Evolutionary conservation across 2,113 vertebrate genomes (phyloP).

Genomic region (Rhea americana): DNA sequence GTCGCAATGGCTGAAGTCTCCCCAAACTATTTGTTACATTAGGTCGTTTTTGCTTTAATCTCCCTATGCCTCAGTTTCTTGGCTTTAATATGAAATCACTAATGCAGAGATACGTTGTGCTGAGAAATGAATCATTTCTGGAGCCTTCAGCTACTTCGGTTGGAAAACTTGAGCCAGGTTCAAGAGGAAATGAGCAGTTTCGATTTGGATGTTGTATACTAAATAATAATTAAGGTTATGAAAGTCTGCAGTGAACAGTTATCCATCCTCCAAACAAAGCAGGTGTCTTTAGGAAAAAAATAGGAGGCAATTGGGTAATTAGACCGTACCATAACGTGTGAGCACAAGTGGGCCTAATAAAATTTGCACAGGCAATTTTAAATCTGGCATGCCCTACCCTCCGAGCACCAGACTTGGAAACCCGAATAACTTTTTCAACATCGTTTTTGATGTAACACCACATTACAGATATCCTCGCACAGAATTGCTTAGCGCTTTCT

Average conservation of each 20-base stretch:
- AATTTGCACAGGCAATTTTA: conserved; percentile 56
- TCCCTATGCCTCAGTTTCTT: background rate
- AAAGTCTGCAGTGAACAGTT: conserved; percentile 51
- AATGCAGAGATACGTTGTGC: background rate
- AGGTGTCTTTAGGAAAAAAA: conserved; percentile 41
- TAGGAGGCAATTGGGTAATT: conserved; percentile 50
- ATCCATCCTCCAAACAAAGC: conserved; percentile 41
- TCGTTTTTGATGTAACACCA: background rate
- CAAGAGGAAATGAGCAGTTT: conserved; percentile 13
- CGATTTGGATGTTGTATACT: background rate
- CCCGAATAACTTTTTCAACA: background rate
- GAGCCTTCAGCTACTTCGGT: background rate
- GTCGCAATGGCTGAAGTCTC: background rate
- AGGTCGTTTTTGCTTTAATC: background rate
- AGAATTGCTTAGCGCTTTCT: background rate
- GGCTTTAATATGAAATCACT: background rate
- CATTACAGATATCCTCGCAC: background rate
- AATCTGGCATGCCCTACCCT: background rate
- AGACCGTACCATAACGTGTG: conserved; percentile 1
- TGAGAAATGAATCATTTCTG: background rate
- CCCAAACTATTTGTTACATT: background rate
- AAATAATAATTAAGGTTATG: conserved; percentile 60
- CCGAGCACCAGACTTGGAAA: conserved; percentile 26
- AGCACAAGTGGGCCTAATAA: conserved; percentile 34
- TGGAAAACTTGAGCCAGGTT: background rate